Evolutionary conservation across 2,888 invertebrate genomes (phyloP).

Genomic region (Plutella xylostella): DNA sequence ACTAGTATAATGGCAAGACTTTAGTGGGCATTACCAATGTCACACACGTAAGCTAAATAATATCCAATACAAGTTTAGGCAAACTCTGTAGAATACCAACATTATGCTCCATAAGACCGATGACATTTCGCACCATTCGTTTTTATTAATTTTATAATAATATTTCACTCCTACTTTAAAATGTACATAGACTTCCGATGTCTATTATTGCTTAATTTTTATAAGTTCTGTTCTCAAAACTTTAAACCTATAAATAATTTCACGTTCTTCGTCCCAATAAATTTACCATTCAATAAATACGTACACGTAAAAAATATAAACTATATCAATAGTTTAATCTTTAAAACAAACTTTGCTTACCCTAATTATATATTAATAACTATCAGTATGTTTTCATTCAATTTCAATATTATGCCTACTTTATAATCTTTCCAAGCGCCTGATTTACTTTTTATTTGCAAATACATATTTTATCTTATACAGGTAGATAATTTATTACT

Average conservation of each 20-base stretch:
- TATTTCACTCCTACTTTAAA: constrained; percentile 58
- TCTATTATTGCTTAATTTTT: constrained; percentile 69
- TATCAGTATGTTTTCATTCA: constrained; percentile 67
- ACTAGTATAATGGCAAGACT: constrained; percentile 47
- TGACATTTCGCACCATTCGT: constrained; percentile 63
- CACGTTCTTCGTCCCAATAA: constrained; percentile 67
- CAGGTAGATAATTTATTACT: constrained; percentile 41
- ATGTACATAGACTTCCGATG: constrained; percentile 62
- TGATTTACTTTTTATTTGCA: constrained; percentile 48
- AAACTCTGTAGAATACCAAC: constrained; percentile 46
- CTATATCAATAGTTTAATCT: constrained; percentile 71
- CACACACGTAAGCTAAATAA: constrained; percentile 45
- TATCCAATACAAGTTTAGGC: constrained; percentile 55
- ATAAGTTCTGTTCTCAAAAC: constrained; percentile 66
- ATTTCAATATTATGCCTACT: constrained; percentile 67
- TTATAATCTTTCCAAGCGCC: constrained; percentile 69
- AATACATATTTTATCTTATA: constrained; percentile 48
- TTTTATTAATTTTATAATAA: constrained; percentile 30
- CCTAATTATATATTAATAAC: constrained; percentile 70
- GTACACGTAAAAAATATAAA: constrained; percentile 71
- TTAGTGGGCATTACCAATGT: constrained; percentile 45
- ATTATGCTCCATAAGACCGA: constrained; percentile 57
- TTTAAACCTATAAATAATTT: constrained; percentile 67
- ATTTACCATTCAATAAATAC: constrained; percentile 70
- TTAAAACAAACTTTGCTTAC: constrained; percentile 65